These are phyloP conservation scores for Mola mola DNA, from an alignment of 2,113 vertebrate species.

Conservation along the genomic window DNA sequence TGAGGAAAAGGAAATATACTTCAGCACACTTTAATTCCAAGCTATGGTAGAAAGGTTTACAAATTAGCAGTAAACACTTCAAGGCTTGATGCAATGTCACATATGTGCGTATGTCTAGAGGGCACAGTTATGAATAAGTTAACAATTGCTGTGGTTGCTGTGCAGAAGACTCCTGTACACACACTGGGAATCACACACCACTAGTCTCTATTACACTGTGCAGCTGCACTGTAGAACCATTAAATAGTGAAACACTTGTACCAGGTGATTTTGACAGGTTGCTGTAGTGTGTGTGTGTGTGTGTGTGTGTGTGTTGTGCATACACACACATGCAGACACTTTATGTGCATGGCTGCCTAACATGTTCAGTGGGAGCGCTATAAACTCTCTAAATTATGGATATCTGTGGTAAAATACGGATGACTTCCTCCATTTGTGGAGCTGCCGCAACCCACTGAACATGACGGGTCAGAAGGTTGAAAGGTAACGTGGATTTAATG, in stretches of 20 bases:
- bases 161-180: background rate
- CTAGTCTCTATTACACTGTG: background rate
- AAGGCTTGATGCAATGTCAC: no score
- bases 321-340: no score
- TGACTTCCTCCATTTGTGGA: constrained; percentile 10
- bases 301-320: constrained; percentile 4
- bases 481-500: constrained; percentile 22
- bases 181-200: background rate
- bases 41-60: no score
- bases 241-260: background rate
- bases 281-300: background rate
- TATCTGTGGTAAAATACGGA: constrained; percentile 42
- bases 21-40: no score
- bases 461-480: constrained; percentile 21
- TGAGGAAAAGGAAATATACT: no score
- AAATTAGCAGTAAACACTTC: no score
- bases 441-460: background rate
- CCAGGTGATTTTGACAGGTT: background rate
- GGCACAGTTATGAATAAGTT: no score
- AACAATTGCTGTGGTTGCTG: no score
- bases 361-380: no score
- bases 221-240: background rate
- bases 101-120: no score
- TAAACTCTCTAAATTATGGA: no score
- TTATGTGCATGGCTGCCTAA: no score